Percentiles rank a stretch among this genome's conserved stretches.
Conservation (phyloP, 1,140 invertebrate species). For the Aphis gossypii region DNA sequence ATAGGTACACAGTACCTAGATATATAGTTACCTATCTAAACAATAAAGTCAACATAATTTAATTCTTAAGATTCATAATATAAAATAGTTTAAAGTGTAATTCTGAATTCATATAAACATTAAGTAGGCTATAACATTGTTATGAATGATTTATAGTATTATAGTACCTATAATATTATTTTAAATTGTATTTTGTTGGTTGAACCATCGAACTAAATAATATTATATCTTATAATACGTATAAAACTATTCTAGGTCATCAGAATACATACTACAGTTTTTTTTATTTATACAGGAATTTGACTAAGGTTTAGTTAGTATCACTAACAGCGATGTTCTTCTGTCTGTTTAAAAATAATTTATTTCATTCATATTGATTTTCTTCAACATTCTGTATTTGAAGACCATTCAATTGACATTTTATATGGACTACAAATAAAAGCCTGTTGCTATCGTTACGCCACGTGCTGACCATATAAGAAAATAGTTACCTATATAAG, state of each 20-base stretch:
- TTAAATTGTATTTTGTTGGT: not conserved
- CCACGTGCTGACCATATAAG: not conserved
- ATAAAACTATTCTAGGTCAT: not conserved
- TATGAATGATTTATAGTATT: too few species aligned
- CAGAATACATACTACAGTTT: not conserved
- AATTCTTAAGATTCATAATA: too few species aligned
- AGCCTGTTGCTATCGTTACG: constrained; percentile 40
- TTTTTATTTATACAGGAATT: not conserved
- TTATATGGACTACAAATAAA: not conserved
- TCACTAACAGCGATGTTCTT: not conserved
- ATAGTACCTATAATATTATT: not conserved
- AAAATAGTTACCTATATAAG: not conserved
- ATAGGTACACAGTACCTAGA: too few species aligned
- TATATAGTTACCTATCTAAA: too few species aligned
- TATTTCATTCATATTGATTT: constrained; percentile 22
- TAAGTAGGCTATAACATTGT: not conserved
- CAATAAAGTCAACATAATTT: too few species aligned
- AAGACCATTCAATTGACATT: not conserved
- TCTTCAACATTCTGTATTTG: not conserved
- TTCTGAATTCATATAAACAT: not conserved
- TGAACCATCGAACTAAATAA: not conserved
- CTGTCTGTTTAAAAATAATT: not conserved
- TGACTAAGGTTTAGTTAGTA: not conserved
- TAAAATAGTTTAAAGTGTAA: too few species aligned
- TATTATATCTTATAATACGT: not conserved